Percentiles rank a stretch among this genome's conserved stretches.
phyloP scores from a whole-genome alignment of 1,140 invertebrate species.

The Atopsyche davidsoni region DNA sequence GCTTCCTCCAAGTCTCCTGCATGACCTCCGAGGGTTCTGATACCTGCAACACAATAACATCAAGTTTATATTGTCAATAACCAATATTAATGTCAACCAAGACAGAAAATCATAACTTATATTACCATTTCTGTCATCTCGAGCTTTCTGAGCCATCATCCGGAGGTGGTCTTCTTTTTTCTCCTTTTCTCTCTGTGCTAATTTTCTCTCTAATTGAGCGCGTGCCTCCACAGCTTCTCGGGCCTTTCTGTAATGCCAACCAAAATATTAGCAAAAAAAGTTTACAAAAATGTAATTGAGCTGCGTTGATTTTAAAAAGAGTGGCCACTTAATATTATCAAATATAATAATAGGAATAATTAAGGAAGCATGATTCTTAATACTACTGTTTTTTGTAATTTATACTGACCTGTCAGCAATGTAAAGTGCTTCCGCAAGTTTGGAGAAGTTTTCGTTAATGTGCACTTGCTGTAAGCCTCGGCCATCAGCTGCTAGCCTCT shows the following conservation, averaged over 20 bases:
- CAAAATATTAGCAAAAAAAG: too few species aligned
- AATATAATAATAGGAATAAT: too few species aligned
- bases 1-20: conserved; percentile 19
- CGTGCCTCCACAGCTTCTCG: conserved; percentile 94
- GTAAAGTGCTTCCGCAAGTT: conserved; percentile 93
- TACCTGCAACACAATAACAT: conserved; percentile 18
- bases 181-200: conserved; percentile 97
- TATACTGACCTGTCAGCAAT: conserved; percentile 73
- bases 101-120: not conserved
- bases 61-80: too few species aligned
- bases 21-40: conserved; percentile 23
- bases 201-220: conserved; percentile 91
- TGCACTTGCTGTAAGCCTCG: conserved; percentile 94
- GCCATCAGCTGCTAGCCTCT: conserved; percentile 96
- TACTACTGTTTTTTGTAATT: too few species aligned
- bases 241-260: conserved; percentile 68
- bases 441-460: conserved; percentile 99
- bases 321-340: too few species aligned
- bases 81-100: too few species aligned
- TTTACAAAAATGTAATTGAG: too few species aligned
- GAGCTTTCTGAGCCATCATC: conserved; percentile 88
- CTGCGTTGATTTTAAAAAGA: too few species aligned
- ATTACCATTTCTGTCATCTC: conserved; percentile 85
- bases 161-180: conserved; percentile 95
- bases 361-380: too few species aligned